Evolutionary conservation across 1,140 invertebrate genomes (phyloP).

Genomic region (Tetragnatha versicolor): DNA sequence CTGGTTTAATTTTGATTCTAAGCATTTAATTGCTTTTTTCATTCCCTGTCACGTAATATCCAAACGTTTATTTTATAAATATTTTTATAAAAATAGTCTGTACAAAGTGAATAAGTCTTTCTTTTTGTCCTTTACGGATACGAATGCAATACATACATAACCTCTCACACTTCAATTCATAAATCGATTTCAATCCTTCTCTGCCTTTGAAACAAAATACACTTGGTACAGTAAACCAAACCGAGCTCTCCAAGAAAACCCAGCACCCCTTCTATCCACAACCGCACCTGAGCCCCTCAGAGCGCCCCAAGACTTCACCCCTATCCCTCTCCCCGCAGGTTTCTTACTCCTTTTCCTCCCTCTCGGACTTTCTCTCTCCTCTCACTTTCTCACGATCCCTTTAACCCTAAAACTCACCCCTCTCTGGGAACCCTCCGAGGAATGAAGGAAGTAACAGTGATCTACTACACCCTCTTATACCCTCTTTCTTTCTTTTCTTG

Average conservation of each 20-base stretch:
- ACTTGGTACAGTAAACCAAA: not conserved
- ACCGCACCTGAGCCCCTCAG: too few species aligned
- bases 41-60: not conserved
- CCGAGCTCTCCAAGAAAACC: not conserved
- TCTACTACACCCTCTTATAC: not conserved
- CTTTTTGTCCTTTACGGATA: not conserved
- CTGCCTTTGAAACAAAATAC: not conserved
- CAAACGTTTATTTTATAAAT: not conserved
- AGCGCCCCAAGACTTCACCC: too few species aligned
- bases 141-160: not conserved
- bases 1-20: not conserved
- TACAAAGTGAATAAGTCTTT: not conserved
- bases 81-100: not conserved
- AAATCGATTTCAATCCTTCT: not conserved
- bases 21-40: not conserved
- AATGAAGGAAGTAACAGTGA: not conserved
- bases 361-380: not conserved
- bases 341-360: slow-evolving; percentile 15
- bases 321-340: too few species aligned
- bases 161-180: not conserved
- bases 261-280: not conserved
- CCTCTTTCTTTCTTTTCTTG: not conserved
- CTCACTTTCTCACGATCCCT: slow-evolving; percentile 37
- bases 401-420: not conserved
- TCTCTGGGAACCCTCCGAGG: not conserved